Evolutionary conservation across 2,888 invertebrate genomes (phyloP).

Genomic region (Melanotus villosus): DNA sequence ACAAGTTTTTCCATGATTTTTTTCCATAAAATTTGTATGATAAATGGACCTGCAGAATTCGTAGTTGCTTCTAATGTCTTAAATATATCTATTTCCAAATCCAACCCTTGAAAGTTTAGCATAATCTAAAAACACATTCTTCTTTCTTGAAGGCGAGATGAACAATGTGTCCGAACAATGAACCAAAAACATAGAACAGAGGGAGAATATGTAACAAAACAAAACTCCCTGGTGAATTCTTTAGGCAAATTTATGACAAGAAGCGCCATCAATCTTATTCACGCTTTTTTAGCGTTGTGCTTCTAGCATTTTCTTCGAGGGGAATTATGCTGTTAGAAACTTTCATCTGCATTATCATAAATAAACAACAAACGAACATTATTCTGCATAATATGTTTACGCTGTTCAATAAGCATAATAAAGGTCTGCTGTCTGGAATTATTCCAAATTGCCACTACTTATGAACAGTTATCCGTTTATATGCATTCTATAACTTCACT

Average conservation of each 20-base stretch:
- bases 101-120: slow-evolving; percentile 55
- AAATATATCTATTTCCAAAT: slow-evolving; percentile 39
- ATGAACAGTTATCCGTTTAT: too few species aligned
- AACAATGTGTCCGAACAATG: slow-evolving; percentile 61
- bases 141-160: slow-evolving; percentile 60
- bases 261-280: slow-evolving; percentile 63
- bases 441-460: too few species aligned
- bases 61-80: not conserved
- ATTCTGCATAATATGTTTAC: slow-evolving; percentile 35
- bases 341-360: slow-evolving; percentile 50
- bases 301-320: slow-evolving; percentile 43
- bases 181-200: slow-evolving; percentile 61
- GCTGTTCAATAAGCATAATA: slow-evolving; percentile 6
- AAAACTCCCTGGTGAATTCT: slow-evolving; percentile 62
- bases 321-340: slow-evolving; percentile 48
- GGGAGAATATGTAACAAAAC: slow-evolving; percentile 60
- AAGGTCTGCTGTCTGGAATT: not conserved
- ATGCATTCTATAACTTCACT: too few species aligned
- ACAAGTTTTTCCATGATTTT: too few species aligned
- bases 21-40: too few species aligned
- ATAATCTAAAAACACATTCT: slow-evolving; percentile 64
- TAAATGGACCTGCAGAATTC: not conserved
- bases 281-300: slow-evolving; percentile 49
- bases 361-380: slow-evolving; percentile 47
- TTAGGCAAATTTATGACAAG: slow-evolving; percentile 66